phyloP scores from a whole-genome alignment of 2,888 invertebrate species.

The Ichneumoninae sp. region DNA sequence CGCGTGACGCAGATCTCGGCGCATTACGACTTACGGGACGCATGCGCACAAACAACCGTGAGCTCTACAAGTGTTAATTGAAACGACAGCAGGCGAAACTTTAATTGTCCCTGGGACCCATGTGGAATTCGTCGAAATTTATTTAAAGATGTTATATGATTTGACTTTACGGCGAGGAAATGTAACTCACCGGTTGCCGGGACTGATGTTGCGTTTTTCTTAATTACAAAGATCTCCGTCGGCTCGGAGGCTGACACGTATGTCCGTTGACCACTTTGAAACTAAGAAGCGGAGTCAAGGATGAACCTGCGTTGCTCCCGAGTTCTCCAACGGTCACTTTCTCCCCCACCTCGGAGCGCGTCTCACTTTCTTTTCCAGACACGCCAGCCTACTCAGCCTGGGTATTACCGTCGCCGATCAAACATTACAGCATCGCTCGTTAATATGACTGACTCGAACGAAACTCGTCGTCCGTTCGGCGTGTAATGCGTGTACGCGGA shows the following conservation, averaged over 20 bases:
- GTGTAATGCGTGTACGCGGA: not conserved
- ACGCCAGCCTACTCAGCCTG: slow-evolving; percentile 45
- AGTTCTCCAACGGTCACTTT: slow-evolving; percentile 77
- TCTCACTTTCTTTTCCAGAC: slow-evolving; percentile 78
- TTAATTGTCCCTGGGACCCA: not conserved
- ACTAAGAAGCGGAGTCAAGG: slow-evolving; percentile 46
- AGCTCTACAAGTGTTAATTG: not conserved
- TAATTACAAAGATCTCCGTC: slow-evolving; percentile 16
- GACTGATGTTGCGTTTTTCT: not conserved
- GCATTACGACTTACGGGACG: not conserved
- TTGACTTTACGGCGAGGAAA: not conserved
- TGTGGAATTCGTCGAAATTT: not conserved
- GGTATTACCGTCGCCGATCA: slow-evolving; percentile 42
- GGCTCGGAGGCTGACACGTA: slow-evolving; percentile 10
- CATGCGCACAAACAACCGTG: not conserved
- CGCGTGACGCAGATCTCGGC: slow-evolving; percentile 66
- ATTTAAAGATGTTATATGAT: not conserved
- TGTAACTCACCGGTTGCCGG: not conserved
- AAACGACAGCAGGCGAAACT: not conserved
- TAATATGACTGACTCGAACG: slow-evolving; percentile 29
- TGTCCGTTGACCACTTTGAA: slow-evolving; percentile 32
- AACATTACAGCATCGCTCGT: slow-evolving; percentile 58
- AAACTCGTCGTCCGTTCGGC: not conserved
- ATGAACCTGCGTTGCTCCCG: slow-evolving; percentile 48
- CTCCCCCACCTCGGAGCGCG: slow-evolving; percentile 75